A percentile compares a stretch with the other conserved stretches of the same genome.
phyloP scores from a whole-genome alignment of 2,113 vertebrate species.

The Chloebia gouldiae region DNA sequence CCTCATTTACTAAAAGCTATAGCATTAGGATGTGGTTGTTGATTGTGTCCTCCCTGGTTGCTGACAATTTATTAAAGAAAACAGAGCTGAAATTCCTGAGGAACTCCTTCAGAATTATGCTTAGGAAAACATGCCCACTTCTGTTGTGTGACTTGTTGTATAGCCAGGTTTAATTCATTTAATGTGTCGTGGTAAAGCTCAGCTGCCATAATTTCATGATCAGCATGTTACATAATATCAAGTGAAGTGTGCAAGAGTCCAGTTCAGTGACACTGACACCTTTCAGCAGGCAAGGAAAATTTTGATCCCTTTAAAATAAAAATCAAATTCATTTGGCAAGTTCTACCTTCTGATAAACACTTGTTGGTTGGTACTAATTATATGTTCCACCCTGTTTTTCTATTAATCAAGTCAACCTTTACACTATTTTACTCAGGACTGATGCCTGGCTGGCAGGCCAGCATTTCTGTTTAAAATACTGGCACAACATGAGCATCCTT shows the following conservation, averaged over 20 bases:
- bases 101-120: not conserved
- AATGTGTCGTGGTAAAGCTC: not conserved
- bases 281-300: not conserved
- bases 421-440: not conserved
- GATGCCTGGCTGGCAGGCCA: not conserved
- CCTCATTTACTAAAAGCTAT: not conserved
- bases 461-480: not conserved
- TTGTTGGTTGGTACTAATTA: not conserved
- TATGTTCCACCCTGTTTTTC: not conserved
- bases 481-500: not conserved
- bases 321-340: not conserved
- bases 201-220: not conserved
- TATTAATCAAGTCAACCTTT: not conserved
- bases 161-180: not conserved
- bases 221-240: not conserved
- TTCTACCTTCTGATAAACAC: not conserved
- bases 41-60: not conserved
- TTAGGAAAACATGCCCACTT: not conserved
- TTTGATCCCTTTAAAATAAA: not conserved
- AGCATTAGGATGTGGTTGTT: not conserved
- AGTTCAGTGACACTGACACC: not conserved
- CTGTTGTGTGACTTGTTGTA: not conserved
- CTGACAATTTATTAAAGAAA: not conserved
- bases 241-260: not conserved
- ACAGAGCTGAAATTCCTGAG: not conserved